These are phyloP conservation scores for Laspeyria flexula DNA, from an alignment of 2,888 invertebrate genomes.

Conservation along the genomic window DNA sequence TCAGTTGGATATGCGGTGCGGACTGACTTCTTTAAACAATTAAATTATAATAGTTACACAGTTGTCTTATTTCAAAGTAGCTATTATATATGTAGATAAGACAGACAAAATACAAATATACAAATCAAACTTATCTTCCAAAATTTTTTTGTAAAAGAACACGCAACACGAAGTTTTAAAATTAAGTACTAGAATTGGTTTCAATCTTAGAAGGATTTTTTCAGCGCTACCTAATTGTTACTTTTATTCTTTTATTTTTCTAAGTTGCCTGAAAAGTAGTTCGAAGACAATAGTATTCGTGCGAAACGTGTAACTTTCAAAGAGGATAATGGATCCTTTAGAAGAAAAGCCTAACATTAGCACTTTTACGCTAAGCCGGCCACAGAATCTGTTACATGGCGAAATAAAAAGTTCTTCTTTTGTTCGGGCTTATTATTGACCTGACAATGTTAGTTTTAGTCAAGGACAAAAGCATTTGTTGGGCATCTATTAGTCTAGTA, in stretches of 20 bases:
- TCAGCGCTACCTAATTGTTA: conserved; percentile 8
- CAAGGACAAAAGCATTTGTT: background rate
- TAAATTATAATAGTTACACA: no score
- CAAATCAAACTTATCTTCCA: no score
- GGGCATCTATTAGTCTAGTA: no score
- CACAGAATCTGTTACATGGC: conserved; percentile 34
- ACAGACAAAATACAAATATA: no score
- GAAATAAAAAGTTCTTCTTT: conserved; percentile 33
- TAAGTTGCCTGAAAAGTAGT: conserved; percentile 27
- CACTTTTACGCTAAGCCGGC: conserved; percentile 38
- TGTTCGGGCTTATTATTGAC: conserved; percentile 19
- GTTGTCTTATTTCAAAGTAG: no score
- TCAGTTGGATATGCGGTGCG: conserved; percentile 23
- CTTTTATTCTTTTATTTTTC: conserved; percentile 20
- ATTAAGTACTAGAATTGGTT: background rate
- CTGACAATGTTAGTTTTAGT: conserved; percentile 7
- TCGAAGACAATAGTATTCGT: conserved; percentile 28
- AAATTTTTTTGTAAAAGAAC: background rate
- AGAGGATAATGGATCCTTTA: conserved; percentile 36
- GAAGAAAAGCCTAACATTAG: conserved; percentile 40
- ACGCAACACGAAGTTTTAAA: background rate
- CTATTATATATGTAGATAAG: no score
- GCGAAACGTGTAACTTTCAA: conserved; percentile 27
- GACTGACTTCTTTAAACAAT: background rate
- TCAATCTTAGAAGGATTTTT: conserved; percentile 4